Conservation (phyloP, 2,888 invertebrate species). For the Torymus texanus region DNA sequence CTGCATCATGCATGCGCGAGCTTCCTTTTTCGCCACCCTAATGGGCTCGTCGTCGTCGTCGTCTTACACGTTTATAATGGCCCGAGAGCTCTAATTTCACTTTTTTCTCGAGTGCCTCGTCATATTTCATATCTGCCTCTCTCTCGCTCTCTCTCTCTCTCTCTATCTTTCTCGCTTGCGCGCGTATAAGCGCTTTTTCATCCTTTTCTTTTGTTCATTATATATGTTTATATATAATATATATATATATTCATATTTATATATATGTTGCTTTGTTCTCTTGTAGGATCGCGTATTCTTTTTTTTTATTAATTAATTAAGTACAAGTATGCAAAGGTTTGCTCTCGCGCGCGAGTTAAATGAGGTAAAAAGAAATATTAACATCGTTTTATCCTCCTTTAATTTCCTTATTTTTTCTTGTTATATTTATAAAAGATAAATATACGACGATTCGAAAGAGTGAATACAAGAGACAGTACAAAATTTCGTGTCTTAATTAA, state of each 20-base stretch:
- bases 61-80: constrained; percentile 19
- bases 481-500: constrained; percentile 9
- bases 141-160: constrained; percentile 10
- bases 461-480: not conserved
- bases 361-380: constrained; percentile 15
- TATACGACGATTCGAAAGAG: not conserved
- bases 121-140: constrained; percentile 33
- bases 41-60: constrained; percentile 24
- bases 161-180: constrained; percentile 22
- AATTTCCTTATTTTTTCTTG: no score
- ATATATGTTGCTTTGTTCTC: constrained; percentile 62
- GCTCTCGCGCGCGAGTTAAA: constrained; percentile 33
- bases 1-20: no score
- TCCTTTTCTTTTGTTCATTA: constrained; percentile 55
- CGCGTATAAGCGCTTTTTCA: constrained; percentile 47
- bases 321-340: constrained; percentile 62
- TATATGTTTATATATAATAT: constrained; percentile 64
- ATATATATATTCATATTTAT: constrained; percentile 58
- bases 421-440: no score
- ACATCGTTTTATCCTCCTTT: not conserved
- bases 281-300: constrained; percentile 54
- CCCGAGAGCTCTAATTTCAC: constrained; percentile 45
- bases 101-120: constrained; percentile 44
- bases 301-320: constrained; percentile 66
- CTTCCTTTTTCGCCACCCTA: constrained; percentile 2